A percentile compares a stretch with the other conserved stretches of the same genome.
Conservation (phyloP, 1,140 invertebrate genomes). For the Pogonomyrmex californicus region DNA sequence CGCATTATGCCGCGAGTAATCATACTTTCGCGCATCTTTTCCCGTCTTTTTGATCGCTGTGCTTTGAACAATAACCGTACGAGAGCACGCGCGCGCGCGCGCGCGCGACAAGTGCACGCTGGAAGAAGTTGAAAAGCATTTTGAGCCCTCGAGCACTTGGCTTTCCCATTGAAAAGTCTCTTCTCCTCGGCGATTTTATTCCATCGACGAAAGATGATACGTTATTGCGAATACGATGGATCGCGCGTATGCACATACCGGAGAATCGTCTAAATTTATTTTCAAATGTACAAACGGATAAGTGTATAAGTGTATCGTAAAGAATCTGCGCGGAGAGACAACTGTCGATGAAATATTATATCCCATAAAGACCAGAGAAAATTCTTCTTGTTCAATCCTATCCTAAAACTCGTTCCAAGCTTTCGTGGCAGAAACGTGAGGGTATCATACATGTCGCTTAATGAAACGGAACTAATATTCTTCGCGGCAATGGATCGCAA, state of each 20-base stretch:
- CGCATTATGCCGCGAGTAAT: slow-evolving; percentile 61
- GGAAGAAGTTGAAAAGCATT: slow-evolving; percentile 60
- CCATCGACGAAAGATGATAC: slow-evolving; percentile 21
- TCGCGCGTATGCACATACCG: not conserved
- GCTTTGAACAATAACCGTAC: slow-evolving; percentile 59
- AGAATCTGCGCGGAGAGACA: not conserved
- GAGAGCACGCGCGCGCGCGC: not conserved
- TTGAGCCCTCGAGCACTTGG: slow-evolving; percentile 43
- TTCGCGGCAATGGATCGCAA: slow-evolving; percentile 48
- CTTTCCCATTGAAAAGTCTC: slow-evolving; percentile 21
- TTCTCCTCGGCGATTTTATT: slow-evolving; percentile 29
- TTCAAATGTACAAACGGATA: slow-evolving; percentile 20
- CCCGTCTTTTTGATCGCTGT: slow-evolving; percentile 35
- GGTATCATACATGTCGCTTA: slow-evolving; percentile 46
- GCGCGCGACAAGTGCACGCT: slow-evolving; percentile 17
- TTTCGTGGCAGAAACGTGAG: not conserved
- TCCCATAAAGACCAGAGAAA: not conserved
- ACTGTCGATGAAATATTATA: slow-evolving; percentile 11
- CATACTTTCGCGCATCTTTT: slow-evolving; percentile 52
- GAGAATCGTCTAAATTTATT: slow-evolving; percentile 24
- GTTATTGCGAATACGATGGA: slow-evolving; percentile 53
- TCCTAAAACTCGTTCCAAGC: slow-evolving; percentile 29
- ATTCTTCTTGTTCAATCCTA: not conserved
- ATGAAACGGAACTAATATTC: slow-evolving; percentile 66
- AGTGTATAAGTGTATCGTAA: not conserved